Conservation (phyloP, 2,113 vertebrate genomes). For the Gulo gulo region DNA sequence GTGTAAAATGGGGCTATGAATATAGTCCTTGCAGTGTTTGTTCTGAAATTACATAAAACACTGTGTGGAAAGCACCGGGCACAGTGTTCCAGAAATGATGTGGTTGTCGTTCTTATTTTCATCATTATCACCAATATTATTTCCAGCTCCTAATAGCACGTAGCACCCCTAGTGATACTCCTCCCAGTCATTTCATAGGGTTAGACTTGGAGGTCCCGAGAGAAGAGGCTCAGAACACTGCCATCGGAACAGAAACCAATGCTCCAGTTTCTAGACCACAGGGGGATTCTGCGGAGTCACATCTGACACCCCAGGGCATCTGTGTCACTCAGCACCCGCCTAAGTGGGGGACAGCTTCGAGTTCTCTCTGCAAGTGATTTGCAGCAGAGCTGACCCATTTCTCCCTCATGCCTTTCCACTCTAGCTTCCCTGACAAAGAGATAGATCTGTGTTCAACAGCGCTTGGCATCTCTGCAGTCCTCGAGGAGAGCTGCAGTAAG, state of each 20-base stretch:
- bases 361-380: conserved; percentile 33
- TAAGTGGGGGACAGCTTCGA: not conserved
- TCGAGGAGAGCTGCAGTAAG: conserved; percentile 32
- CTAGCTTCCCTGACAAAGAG: conserved; percentile 9
- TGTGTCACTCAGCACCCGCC: not conserved
- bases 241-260: not conserved
- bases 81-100: not conserved
- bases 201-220: not conserved
- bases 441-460: conserved; percentile 38
- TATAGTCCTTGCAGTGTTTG: not conserved
- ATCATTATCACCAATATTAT: not conserved
- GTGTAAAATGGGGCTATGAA: not conserved
- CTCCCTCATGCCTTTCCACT: conserved; percentile 3
- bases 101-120: not conserved
- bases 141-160: not conserved
- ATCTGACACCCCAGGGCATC: not conserved
- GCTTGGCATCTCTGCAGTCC: conserved; percentile 31
- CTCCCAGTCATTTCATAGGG: not conserved
- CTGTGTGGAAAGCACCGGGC: not conserved
- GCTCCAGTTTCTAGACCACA: not conserved
- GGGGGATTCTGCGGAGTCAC: not conserved
- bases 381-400: conserved; percentile 47
- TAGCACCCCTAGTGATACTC: not conserved
- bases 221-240: not conserved
- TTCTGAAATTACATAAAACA: not conserved